Evolutionary conservation across 2,888 invertebrate genomes (phyloP), one percentile per base, ranked within the genome.

Genomic region (Phoenoteleia sp.): DNA sequence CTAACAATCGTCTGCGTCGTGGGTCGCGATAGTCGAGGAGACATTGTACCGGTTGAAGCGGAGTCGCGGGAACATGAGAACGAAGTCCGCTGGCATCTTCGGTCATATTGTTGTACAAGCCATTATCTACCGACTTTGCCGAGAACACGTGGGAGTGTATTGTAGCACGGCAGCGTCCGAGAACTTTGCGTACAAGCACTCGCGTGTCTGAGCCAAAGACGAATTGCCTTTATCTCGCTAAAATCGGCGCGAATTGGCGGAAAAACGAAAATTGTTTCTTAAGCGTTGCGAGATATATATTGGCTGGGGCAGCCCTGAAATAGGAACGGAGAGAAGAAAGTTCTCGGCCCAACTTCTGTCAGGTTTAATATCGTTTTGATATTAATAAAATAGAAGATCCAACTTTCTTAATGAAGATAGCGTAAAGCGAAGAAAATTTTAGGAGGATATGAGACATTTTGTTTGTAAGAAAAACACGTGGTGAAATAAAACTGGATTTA

Each of bases 41-140:
- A 66, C 56, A 17, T 79, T 56, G 69, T 64, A 80, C 4, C 56
- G 56, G 52, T 29, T 62, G 29, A 49, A 69, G 56, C 77, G 69
- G 36, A 62, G 72, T 72, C 69, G 75, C 64, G 54, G 27, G 56
- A 75, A 81, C 69, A 81, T 39, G 81, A 64, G 81, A 81, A 81
- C 71, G 82, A 60, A 54, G 49, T 75, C 77, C 58, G 74, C 56
- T 62, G 67, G 80, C 74, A 86, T 75, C 84, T 84, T 71, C 42
- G 71, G 54, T 72, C 76, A 74, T 83, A 77, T 87, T 88, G 91
- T 91, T 89, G 89, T 89, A 91, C 91, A 89, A 88, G 90, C 86
- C 86, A 87, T 89, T 90, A 89, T 90, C 88, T 87, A 87, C 90
- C 89, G 90, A 90, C 91, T 87, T 86, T 84, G 75, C 84, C 49